Conservation (phyloP, 2,797 vertebrate genomes). For the Aplochiton taeniatus region DNA sequence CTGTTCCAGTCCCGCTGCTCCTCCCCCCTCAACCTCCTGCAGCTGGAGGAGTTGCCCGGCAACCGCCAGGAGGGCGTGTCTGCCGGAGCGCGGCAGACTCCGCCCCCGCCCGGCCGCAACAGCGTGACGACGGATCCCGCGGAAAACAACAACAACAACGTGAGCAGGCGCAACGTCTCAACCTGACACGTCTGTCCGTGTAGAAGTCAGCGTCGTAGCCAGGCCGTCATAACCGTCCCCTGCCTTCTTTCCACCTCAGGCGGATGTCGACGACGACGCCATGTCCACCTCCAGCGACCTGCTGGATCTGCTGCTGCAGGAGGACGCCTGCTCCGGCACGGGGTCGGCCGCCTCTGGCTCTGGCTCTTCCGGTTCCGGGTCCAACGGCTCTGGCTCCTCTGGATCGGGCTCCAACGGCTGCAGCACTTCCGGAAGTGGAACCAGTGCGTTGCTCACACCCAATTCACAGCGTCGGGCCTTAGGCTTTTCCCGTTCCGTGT, state of each 20-base stretch:
- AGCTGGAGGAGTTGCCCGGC: constrained; percentile 72
- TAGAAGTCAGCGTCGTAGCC: too few species aligned
- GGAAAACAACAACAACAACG: constrained; percentile 33
- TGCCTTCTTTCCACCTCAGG: constrained; percentile 42
- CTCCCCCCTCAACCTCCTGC: constrained; percentile 76
- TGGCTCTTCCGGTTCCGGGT: constrained; percentile 53
- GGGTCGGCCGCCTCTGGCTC: constrained; percentile 72
- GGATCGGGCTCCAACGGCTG: constrained; percentile 66
- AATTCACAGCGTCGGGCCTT: too few species aligned
- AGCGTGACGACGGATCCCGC: constrained; percentile 15
- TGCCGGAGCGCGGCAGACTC: constrained; percentile 26
- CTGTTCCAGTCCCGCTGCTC: constrained; percentile 77
- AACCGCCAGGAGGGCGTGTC: constrained; percentile 42
- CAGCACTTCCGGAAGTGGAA: constrained; percentile 75
- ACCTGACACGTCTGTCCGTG: background rate
- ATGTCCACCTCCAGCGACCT: constrained; percentile 78
- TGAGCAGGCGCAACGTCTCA: constrained; percentile 20
- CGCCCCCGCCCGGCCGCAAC: constrained; percentile 27
- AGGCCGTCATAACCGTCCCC: too few species aligned
- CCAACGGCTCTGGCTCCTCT: constrained; percentile 59
- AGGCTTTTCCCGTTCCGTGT: too few species aligned
- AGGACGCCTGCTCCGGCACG: constrained; percentile 73
- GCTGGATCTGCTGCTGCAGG: constrained; percentile 74
- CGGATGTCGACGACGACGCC: constrained; percentile 69
- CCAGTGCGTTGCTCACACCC: constrained; percentile 63